Evolutionary conservation across 2,797 vertebrate genomes (phyloP).

Genomic region (Propithecus perrieri): DNA sequence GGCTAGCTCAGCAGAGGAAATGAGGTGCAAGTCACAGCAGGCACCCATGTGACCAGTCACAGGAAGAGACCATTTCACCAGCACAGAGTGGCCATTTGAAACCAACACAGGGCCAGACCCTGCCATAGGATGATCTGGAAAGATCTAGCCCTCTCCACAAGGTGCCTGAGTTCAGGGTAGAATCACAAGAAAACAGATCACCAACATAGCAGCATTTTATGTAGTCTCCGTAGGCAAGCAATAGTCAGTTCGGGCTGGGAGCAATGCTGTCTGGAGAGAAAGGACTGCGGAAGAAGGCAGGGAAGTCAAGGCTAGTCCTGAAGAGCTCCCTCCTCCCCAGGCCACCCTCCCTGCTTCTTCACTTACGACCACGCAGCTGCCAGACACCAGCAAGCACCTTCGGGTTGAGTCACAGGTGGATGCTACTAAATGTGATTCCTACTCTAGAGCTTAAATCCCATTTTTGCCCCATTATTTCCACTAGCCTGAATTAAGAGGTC

Average conservation of each 20-base stretch:
- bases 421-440: not conserved
- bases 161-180: not conserved
- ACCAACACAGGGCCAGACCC: not conserved
- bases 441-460: not conserved
- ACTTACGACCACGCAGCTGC: not conserved
- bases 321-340: not conserved
- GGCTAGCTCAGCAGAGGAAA: not conserved
- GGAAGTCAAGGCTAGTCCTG: not conserved
- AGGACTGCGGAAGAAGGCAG: not conserved
- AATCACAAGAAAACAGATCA: not conserved
- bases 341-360: not conserved
- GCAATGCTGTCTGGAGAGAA: not conserved
- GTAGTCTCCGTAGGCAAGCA: not conserved
- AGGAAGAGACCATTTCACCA: not conserved
- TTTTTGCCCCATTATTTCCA: not conserved
- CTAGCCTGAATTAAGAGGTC: not conserved
- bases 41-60: not conserved
- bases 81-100: not conserved
- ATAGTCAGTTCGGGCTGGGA: not conserved
- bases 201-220: not conserved
- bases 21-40: no score
- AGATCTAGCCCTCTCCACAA: not conserved
- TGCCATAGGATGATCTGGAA: not conserved
- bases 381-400: not conserved
- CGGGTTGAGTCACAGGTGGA: not conserved